Evolutionary conservation across 2,113 vertebrate species (phyloP).

Genomic region (Aviceda subcristata): DNA sequence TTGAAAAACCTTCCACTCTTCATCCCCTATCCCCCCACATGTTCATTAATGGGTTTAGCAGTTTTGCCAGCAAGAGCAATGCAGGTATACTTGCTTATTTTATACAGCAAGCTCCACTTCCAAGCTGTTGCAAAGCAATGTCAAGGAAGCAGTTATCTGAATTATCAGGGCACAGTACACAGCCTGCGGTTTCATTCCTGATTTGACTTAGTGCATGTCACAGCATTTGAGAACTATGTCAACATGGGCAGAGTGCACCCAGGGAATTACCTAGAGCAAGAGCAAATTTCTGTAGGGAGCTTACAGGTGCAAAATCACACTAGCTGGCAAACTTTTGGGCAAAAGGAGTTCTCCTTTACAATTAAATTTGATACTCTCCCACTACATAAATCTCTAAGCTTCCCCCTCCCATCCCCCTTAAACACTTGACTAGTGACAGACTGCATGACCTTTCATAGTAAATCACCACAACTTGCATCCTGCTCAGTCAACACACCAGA

Average conservation of each 20-base stretch:
- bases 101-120: neutral
- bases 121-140: neutral
- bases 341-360: neutral
- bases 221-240: neutral
- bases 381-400: neutral
- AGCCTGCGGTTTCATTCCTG: neutral
- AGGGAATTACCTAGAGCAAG: neutral
- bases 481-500: neutral
- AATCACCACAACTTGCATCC: neutral
- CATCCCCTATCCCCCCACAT: neutral
- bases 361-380: neutral
- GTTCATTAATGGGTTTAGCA: neutral
- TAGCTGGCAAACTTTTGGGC: neutral
- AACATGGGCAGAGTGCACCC: neutral
- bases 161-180: neutral
- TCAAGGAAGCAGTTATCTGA: neutral
- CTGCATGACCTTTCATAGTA: neutral
- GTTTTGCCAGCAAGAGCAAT: neutral
- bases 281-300: neutral
- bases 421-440: neutral
- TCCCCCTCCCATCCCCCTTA: no score
- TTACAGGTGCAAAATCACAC: neutral
- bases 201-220: no score
- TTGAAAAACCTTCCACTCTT: neutral
- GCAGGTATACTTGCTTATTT: neutral